Evolutionary conservation across 35 echinoderm and acorn worm species (phyloP).

Genomic region (Patiria miniata): DNA sequence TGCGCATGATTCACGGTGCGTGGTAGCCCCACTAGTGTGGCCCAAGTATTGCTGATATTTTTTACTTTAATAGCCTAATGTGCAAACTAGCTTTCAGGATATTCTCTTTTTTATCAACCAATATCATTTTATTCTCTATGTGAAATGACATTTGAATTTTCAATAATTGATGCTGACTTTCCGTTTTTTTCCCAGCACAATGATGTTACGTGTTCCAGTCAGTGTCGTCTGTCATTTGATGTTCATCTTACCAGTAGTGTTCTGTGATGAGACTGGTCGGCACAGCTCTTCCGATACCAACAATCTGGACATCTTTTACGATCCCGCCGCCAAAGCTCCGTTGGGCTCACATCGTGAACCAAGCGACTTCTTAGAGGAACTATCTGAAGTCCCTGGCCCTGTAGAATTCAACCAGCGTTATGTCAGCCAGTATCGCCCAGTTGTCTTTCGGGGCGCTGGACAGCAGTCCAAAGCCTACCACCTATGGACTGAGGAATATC

Average conservation of each 20-base stretch:
- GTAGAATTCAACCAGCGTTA: conserved; percentile 44
- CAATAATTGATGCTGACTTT: no score
- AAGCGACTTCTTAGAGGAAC: not conserved
- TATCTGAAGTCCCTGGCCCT: conserved; percentile 36
- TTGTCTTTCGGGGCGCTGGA: conserved; percentile 44
- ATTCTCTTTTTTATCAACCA: no score
- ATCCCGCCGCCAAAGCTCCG: not conserved
- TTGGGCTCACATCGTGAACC: not conserved
- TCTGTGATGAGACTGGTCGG: not conserved
- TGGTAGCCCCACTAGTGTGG: no score
- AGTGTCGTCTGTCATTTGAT: not conserved
- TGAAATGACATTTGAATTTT: no score
- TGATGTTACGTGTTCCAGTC: not conserved
- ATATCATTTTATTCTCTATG: no score
- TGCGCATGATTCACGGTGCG: no score
- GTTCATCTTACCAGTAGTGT: not conserved
- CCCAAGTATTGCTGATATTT: no score
- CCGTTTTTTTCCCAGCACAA: no score
- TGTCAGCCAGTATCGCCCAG: conserved; percentile 46
- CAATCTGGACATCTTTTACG: conserved; percentile 1
- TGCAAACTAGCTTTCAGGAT: no score
- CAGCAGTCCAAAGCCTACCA: conserved; percentile 42
- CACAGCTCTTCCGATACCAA: not conserved
- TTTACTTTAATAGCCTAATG: no score
- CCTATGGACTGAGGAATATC: conserved; percentile 71